These are phyloP conservation scores for Drosophila trichaetosa DNA, from an alignment of 2,888 invertebrate species.

Conservation along the genomic window DNA sequence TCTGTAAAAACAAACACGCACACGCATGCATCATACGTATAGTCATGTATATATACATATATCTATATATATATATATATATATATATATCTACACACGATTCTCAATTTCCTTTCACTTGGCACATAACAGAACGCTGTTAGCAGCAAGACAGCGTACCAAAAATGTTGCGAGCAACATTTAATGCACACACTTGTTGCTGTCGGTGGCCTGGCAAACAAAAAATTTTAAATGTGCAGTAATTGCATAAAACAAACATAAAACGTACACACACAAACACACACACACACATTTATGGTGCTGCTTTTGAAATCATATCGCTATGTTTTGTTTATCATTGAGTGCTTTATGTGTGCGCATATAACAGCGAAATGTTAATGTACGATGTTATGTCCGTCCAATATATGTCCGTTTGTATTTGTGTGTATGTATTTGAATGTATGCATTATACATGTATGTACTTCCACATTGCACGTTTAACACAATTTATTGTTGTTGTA, in stretches of 20 bases:
- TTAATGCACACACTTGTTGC: constrained; percentile 41
- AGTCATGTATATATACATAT: constrained; percentile 11
- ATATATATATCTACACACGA: constrained; percentile 1
- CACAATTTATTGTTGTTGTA: constrained; percentile 13
- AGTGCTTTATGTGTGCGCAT: constrained; percentile 6
- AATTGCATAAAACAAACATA: constrained; percentile 6
- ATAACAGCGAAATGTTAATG: constrained; percentile 25
- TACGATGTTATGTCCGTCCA: neutral
- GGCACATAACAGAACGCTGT: constrained; percentile 46
- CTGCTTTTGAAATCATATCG: constrained; percentile 1
- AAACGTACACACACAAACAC: constrained; percentile 5
- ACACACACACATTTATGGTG: neutral
- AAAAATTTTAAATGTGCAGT: constrained; percentile 9
- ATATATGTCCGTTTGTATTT: neutral
- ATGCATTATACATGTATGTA: neutral
- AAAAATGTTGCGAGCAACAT: constrained; percentile 37
- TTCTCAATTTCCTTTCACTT: constrained; percentile 34
- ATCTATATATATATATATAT: neutral
- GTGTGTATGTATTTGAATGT: neutral
- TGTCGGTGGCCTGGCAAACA: constrained; percentile 10
- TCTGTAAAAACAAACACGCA: neutral
- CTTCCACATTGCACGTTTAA: constrained; percentile 20
- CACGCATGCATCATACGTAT: constrained; percentile 3
- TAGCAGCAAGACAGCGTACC: constrained; percentile 17
- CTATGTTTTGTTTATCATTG: constrained; percentile 1